Evolutionary conservation across 2,888 invertebrate species (phyloP), one percentile per base, ranked within the genome.

Genomic region (Terebella lapidaria): DNA sequence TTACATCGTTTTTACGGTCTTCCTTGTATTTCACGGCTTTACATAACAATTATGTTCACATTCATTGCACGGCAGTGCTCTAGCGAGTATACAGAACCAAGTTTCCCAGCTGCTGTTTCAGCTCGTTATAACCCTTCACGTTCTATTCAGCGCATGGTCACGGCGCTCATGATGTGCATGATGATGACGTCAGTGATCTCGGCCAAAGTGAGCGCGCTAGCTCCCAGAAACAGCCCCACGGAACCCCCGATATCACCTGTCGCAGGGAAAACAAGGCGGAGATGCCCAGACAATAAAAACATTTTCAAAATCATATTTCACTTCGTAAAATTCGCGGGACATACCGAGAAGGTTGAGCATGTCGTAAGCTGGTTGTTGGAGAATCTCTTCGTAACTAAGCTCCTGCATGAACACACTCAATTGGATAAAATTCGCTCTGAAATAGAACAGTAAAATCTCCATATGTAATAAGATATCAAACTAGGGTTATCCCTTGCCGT

Each of bases 171-270:
- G 10, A 35, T 35, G 25, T 53, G 53, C 4, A 25, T 10, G 10
- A 53, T 10, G 10, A 53, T 25, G 15, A 26, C 27, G 20, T 53
- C 53, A 53, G 26, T 15, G 15, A 53, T 15, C 27, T 53, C 53
- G 10, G 26, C 24, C 25, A 53, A 3, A 10, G 53, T 15, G 24
- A 53, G 24, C 4, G 20, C 53, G 26, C 53, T 53, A 27, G 53
- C 53, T 22, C 53, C 53, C 26, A 53, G 15, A 26, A 53, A 53
- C 20, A 53, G 27, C 10, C 53, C 53, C 10, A 53, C 25, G 10
- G 53, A 53, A 15, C 53, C 53, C 5, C 53, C 53, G 26, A 55
- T 46, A 10, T 46, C 46, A 56, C 46, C 56, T 46, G 46, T 3
- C n/a, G 22, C 3, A 15, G 10, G 10, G 27, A 3, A 53, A 20